Evolutionary conservation across 2,888 invertebrate species (phyloP).

Genomic region (Drepana falcataria): DNA sequence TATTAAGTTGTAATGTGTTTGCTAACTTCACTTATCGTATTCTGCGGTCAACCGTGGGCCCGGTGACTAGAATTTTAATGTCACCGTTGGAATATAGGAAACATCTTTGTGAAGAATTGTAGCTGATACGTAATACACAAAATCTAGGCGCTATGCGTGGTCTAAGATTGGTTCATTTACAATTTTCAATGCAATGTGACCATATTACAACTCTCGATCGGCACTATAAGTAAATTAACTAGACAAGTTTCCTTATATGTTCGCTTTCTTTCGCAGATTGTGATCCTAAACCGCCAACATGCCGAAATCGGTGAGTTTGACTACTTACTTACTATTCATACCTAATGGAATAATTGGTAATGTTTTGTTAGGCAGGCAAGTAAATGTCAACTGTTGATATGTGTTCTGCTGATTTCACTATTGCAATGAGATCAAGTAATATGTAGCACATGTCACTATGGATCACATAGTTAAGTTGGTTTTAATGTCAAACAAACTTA

Average conservation of each 20-base stretch:
- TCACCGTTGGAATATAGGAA: slow-evolving; percentile 30
- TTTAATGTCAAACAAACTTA: background rate
- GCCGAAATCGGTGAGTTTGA: slow-evolving; percentile 81
- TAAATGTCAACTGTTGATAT: slow-evolving; percentile 24
- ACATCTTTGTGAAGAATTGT: slow-evolving; percentile 43
- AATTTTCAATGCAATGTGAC: slow-evolving; percentile 38
- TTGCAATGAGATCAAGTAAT: slow-evolving; percentile 46
- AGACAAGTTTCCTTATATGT: slow-evolving; percentile 39
- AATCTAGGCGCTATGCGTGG: slow-evolving; percentile 17
- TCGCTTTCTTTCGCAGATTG: slow-evolving; percentile 68
- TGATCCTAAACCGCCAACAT: slow-evolving; percentile 76
- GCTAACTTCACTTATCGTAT: slow-evolving; percentile 14
- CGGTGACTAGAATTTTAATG: slow-evolving; percentile 60
- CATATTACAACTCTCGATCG: slow-evolving; percentile 10
- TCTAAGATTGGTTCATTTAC: slow-evolving; percentile 32
- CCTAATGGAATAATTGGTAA: too few species aligned
- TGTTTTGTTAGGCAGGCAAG: slow-evolving; percentile 4
- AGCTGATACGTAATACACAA: slow-evolving; percentile 20
- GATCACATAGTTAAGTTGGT: slow-evolving; percentile 5
- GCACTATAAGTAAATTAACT: slow-evolving; percentile 13
- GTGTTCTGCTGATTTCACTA: slow-evolving; percentile 64
- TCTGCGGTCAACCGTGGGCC: slow-evolving; percentile 42
- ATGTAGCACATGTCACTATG: slow-evolving; percentile 8
- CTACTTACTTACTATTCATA: background rate
- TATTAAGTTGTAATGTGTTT: background rate